A percentile compares a stretch with the other conserved stretches of the same genome.
Conservation (phyloP, 2,113 vertebrate species). For the Probosciger aterrimus region DNA sequence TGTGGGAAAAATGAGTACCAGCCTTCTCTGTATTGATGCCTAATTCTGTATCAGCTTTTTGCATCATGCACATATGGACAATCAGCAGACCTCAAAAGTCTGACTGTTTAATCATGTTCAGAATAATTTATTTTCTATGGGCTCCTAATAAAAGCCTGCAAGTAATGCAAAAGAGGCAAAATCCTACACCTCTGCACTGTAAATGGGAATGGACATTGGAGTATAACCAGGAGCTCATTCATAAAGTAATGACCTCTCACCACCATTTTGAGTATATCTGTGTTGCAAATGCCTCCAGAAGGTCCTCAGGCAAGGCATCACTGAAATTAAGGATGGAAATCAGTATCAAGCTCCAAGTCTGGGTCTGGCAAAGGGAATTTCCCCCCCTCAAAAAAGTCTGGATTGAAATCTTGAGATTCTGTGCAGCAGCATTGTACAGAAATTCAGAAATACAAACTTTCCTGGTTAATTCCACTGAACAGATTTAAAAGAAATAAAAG, state of each 20-base stretch:
- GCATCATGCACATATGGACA: accelerated
- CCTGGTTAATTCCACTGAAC: not conserved
- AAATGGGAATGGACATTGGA: not conserved
- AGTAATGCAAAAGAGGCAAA: not conserved
- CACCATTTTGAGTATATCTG: not conserved
- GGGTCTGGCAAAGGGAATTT: not conserved
- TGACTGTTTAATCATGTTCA: not conserved
- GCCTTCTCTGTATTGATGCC: not conserved
- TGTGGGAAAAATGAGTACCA: not conserved
- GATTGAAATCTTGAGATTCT: not conserved
- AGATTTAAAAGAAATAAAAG: not conserved
- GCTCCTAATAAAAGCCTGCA: not conserved
- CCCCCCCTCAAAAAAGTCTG: not conserved
- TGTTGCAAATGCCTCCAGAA: not conserved
- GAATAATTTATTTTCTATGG: not conserved
- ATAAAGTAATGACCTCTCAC: not conserved
- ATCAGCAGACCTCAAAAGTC: not conserved
- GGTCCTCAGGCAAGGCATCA: not conserved
- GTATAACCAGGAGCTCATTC: not conserved
- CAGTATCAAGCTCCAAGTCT: not conserved
- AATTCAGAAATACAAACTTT: not conserved
- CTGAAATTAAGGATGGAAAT: not conserved
- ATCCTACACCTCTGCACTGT: not conserved
- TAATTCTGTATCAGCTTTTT: not conserved
- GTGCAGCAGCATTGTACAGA: not conserved